Percentiles rank a stretch among this genome's conserved stretches.
These are phyloP conservation scores for Pogonomyrmex californicus DNA, from an alignment of 1,140 invertebrate genomes.

Conservation along the genomic window DNA sequence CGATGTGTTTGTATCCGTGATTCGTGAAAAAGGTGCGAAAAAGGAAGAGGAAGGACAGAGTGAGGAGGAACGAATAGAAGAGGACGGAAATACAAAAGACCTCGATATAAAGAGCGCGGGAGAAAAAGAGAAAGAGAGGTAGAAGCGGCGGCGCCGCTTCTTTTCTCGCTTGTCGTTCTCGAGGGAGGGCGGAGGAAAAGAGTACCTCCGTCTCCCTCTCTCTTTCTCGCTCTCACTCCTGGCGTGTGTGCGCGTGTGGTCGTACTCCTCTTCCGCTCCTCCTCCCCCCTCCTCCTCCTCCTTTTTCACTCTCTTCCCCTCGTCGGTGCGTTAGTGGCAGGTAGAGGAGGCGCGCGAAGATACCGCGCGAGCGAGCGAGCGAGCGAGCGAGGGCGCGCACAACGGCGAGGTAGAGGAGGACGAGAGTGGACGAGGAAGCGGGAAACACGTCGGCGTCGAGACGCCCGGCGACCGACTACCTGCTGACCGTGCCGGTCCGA, in stretches of 20 bases:
- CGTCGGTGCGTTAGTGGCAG: constrained; percentile 61
- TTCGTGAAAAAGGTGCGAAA: constrained; percentile 59
- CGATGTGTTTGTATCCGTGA: constrained; percentile 64
- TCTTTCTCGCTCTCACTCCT: constrained; percentile 8
- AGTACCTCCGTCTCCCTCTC: constrained; percentile 17
- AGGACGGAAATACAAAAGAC: constrained; percentile 1
- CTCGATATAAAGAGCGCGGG: constrained; percentile 6
- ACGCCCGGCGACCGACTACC: constrained; percentile 42
- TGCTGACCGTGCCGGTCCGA: constrained; percentile 25
- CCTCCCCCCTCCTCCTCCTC: too few relatives aligned
- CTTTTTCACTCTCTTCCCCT: background rate
- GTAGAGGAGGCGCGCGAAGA: constrained; percentile 63
- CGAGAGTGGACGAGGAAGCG: constrained; percentile 59
- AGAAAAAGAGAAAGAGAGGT: constrained; percentile 35
- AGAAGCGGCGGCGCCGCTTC: constrained; percentile 47
- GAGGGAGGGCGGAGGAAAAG: constrained; percentile 48
- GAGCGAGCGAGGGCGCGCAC: constrained; percentile 48
- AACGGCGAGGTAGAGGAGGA: constrained; percentile 49
- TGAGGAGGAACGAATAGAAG: background rate
- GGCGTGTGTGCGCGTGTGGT: constrained; percentile 30
- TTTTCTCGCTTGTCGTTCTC: constrained; percentile 42
- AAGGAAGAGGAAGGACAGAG: background rate
- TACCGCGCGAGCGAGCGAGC: constrained; percentile 26
- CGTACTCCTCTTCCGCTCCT: background rate
- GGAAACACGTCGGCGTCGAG: constrained; percentile 66